Evolutionary conservation across 92 coral and sea anemone species (phyloP).

Genomic region (Porites divaricata): DNA sequence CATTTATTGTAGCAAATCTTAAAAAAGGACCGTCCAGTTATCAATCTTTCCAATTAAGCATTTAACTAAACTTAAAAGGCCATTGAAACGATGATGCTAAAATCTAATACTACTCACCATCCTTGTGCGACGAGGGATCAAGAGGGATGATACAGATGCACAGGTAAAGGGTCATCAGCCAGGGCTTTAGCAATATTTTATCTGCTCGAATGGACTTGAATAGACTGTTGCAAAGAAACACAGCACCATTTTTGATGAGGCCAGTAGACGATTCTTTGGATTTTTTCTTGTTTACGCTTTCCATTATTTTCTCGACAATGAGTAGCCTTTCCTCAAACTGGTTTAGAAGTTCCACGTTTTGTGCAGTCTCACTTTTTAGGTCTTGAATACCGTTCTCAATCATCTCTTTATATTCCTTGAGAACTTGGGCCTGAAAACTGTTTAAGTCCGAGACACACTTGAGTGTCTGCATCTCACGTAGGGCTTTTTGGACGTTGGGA

Average conservation of each 20-base stretch:
- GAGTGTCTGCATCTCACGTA: slow-evolving; percentile 24
- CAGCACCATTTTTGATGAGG: slow-evolving; percentile 2
- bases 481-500: slow-evolving; percentile 56
- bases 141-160: slow-evolving; percentile 15
- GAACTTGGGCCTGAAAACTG: slow-evolving; percentile 3
- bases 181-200: neutral
- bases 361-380: neutral
- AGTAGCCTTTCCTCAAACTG: slow-evolving; percentile 11
- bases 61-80: too few species aligned
- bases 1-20: too few species aligned
- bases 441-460: slow-evolving; percentile 13
- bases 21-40: too few species aligned
- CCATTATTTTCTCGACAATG: neutral
- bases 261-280: neutral
- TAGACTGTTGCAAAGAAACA: neutral
- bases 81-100: too few species aligned
- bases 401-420: neutral
- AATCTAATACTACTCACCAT: too few species aligned
- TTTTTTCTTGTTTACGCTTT: neutral
- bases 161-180: slow-evolving; percentile 8
- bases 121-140: neutral
- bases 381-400: slow-evolving; percentile 2
- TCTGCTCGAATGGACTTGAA: neutral
- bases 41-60: too few species aligned
- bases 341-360: neutral